Percentiles rank a stretch among this genome's conserved stretches.
phyloP scores from a whole-genome alignment of 1,140 invertebrate species.

The Aricia agestis region DNA sequence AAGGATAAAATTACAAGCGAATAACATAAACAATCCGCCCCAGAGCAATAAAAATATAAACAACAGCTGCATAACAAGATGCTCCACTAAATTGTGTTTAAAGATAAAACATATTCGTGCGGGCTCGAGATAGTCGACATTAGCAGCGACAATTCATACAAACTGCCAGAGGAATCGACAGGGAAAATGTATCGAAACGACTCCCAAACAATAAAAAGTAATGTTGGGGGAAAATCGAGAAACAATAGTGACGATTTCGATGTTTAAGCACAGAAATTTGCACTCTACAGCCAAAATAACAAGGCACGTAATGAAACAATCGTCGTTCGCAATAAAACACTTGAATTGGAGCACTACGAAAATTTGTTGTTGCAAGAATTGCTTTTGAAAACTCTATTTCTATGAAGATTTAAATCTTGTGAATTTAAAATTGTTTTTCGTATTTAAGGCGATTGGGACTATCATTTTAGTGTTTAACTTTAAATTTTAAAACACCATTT shows the following conservation, averaged over 20 bases:
- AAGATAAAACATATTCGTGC: slow-evolving; percentile 13
- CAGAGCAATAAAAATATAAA: slow-evolving; percentile 12
- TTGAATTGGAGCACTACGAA: slow-evolving; percentile 12
- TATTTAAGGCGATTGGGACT: background rate
- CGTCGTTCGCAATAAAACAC: background rate
- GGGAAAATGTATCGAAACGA: slow-evolving; percentile 45
- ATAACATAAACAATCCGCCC: background rate
- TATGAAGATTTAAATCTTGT: slow-evolving; percentile 15
- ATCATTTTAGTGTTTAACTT: background rate
- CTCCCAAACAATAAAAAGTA: slow-evolving; percentile 52
- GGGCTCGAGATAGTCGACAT: slow-evolving; percentile 27
- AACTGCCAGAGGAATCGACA: slow-evolving; percentile 35
- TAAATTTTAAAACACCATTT: background rate
- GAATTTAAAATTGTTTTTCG: background rate
- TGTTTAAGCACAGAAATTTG: slow-evolving; percentile 19
- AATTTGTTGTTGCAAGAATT: slow-evolving; percentile 13
- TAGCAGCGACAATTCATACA: slow-evolving; percentile 39
- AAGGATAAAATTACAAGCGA: slow-evolving; percentile 1
- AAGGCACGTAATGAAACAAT: background rate
- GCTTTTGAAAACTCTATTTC: slow-evolving; percentile 14
- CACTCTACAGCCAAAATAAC: background rate
- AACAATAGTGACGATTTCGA: slow-evolving; percentile 46
- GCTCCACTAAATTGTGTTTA: slow-evolving; percentile 5
- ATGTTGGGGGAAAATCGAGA: slow-evolving; percentile 50
- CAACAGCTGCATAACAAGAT: slow-evolving; percentile 13